Conservation (phyloP, 2,888 invertebrate genomes). For the Drosophila cognata region DNA sequence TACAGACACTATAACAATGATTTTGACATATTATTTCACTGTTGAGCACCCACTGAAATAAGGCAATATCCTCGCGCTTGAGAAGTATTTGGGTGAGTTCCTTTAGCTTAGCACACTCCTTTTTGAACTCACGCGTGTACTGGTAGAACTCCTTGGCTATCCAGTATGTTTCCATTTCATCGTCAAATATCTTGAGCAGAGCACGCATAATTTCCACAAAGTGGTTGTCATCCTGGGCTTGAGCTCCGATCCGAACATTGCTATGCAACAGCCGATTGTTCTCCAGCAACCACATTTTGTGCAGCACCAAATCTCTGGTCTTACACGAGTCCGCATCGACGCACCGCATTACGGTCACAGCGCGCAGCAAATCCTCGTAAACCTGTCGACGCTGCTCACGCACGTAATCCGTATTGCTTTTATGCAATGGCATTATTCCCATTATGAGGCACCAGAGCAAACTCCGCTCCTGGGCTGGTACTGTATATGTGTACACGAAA, state of each 20-base stretch:
- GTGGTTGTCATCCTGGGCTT: constrained; percentile 85
- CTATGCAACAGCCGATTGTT: constrained; percentile 86
- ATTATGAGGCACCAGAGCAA: constrained; percentile 94
- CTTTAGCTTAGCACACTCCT: constrained; percentile 88
- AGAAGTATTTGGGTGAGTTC: constrained; percentile 89
- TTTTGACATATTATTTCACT: background rate
- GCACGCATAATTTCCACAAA: constrained; percentile 89
- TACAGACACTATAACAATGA: background rate
- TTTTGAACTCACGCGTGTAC: constrained; percentile 88
- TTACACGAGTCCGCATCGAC: constrained; percentile 87
- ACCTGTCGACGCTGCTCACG: constrained; percentile 89
- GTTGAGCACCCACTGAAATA: constrained; percentile 87
- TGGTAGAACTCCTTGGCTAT: constrained; percentile 91
- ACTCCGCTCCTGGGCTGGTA: constrained; percentile 91
- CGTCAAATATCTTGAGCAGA: constrained; percentile 89
- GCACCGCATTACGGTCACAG: constrained; percentile 89
- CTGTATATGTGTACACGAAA: constrained; percentile 93
- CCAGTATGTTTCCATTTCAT: constrained; percentile 93
- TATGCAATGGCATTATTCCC: constrained; percentile 92
- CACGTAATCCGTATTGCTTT: constrained; percentile 91
- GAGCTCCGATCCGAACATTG: constrained; percentile 51
- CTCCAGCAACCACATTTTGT: constrained; percentile 93
- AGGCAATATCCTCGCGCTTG: constrained; percentile 91
- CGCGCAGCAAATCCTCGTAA: constrained; percentile 90
- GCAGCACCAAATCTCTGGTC: constrained; percentile 88